phyloP scores from a whole-genome alignment of 2,888 invertebrate species.

The Drosophila affinis region DNA sequence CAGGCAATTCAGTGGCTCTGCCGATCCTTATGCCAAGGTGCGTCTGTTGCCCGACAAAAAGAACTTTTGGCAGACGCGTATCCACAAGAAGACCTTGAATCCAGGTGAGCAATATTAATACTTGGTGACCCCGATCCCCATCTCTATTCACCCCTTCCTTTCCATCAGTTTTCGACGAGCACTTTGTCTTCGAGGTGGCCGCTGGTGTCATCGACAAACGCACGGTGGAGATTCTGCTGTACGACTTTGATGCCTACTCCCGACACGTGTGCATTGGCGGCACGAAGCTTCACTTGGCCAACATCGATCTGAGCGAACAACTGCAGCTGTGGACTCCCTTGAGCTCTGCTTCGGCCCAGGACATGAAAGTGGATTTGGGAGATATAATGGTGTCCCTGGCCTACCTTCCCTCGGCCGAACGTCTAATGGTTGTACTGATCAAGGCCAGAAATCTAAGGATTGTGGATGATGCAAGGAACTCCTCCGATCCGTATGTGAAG shows the following conservation, averaged over 20 bases:
- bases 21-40: conserved; percentile 88
- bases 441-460: conserved; percentile 96
- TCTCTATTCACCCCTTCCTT: too few relatives aligned
- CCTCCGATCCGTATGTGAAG: conserved; percentile 97
- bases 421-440: conserved; percentile 94
- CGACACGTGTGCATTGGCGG: conserved; percentile 88
- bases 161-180: conserved; percentile 87
- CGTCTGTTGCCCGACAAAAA: conserved; percentile 86
- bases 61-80: conserved; percentile 87
- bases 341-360: conserved; percentile 84
- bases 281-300: conserved; percentile 85
- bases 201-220: conserved; percentile 85
- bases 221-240: conserved; percentile 87
- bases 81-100: conserved; percentile 87
- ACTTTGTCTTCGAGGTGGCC: conserved; percentile 88
- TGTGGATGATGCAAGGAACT: conserved; percentile 95
- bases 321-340: conserved; percentile 86
- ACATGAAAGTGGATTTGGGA: conserved; percentile 91
- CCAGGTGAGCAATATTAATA: conserved; percentile 84
- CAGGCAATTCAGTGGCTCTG: conserved; percentile 86
- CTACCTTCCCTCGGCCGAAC: conserved; percentile 95
- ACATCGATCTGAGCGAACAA: conserved; percentile 86
- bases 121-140: not conserved
- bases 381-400: conserved; percentile 96
- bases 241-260: conserved; percentile 87